Base-by-base conservation (phyloP, 2,797 vertebrate genomes). In the Scomberomorus guttatus region DNA sequence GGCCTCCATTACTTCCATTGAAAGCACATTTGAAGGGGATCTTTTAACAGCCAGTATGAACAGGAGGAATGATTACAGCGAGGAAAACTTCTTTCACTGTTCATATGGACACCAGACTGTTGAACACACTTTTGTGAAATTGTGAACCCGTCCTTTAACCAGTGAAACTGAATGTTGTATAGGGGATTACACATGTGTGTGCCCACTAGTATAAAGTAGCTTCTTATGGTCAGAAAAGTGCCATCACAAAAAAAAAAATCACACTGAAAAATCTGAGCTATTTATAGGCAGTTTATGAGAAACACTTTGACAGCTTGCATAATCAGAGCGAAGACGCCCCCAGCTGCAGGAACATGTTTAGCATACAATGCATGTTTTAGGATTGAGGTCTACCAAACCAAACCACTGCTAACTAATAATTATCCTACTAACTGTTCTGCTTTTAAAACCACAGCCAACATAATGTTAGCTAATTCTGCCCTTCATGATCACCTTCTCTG, bases 401-500 rank as follows among this genome's bases (percentile, higher is more conserved):
- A 0, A 24, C 25, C 9, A 60, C 3, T 0, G 6, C 20, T 1
- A 14, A n/a, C 22, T 22, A 56, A 46, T 17, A 62, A 0, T 6
- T 20, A 18, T 9, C 25, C 12, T 20, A 3, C 1, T 8, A 4
- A 5, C 2, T 5, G 14, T 5, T 9, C 4, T 1, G 7, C 32
- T 34, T 65, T 10, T 27, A 22, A 27, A 68, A 14, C 13, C 12
- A 24, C 25, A 75, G 14, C 4, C 15, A 14, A 37, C 20, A 14
- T 54, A 42, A 24, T 12, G 62, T 68, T 29, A 11, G 7, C 29
- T 48, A 44, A 29, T 76, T 24, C 70, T 87, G 94, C 57, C 93
- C 95, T 95, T 94, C 91, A 91, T 72, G 27, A 80, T 93, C 90
- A 91, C 93, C 91, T 93, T 91, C 77, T 72, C 48, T 24, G 9